A percentile compares a stretch with the other conserved stretches of the same genome.
phyloP scores from a whole-genome alignment of 1,140 invertebrate genomes.

The Coenobita brevimanus region DNA sequence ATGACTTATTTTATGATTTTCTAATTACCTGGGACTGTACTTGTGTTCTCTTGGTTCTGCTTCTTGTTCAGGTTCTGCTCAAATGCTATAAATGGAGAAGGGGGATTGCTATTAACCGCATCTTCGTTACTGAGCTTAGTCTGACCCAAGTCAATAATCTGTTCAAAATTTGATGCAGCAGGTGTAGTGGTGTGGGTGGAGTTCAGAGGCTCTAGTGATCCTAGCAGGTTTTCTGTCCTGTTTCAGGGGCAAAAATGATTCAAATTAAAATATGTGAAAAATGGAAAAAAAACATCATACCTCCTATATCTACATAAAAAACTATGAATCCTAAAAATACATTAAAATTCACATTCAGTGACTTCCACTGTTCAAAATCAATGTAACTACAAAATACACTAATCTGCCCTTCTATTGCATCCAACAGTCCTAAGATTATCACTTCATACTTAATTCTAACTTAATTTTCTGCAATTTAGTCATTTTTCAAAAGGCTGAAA shows the following conservation, averaged over 20 bases:
- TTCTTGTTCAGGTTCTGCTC: constrained; percentile 69
- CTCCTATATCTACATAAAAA: too few relatives aligned
- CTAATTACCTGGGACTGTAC: constrained; percentile 66
- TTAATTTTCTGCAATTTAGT: too few relatives aligned
- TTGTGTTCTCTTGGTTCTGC: constrained; percentile 61
- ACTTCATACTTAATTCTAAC: too few relatives aligned
- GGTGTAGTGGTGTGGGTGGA: constrained; percentile 38
- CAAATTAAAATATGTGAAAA: constrained; percentile 1
- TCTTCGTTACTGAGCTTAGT: constrained; percentile 69
- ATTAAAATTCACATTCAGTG: too few relatives aligned
- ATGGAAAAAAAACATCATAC: too few relatives aligned
- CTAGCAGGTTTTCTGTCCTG: constrained; percentile 63
- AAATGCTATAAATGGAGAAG: constrained; percentile 68
- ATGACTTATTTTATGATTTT: too few relatives aligned
- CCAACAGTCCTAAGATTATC: too few relatives aligned
- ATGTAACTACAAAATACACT: too few relatives aligned
- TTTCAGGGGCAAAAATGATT: constrained; percentile 17
- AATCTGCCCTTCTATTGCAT: too few relatives aligned
- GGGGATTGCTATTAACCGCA: constrained; percentile 69
- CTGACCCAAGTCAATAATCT: constrained; percentile 68
- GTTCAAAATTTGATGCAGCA: constrained; percentile 66
- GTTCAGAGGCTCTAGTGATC: constrained; percentile 67
- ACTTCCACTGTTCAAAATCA: too few relatives aligned
- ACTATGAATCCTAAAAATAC: too few relatives aligned
- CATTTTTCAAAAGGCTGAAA: too few relatives aligned